phyloP scores from a whole-genome alignment of 2,888 invertebrate species.

The Acrobasis repandana region DNA sequence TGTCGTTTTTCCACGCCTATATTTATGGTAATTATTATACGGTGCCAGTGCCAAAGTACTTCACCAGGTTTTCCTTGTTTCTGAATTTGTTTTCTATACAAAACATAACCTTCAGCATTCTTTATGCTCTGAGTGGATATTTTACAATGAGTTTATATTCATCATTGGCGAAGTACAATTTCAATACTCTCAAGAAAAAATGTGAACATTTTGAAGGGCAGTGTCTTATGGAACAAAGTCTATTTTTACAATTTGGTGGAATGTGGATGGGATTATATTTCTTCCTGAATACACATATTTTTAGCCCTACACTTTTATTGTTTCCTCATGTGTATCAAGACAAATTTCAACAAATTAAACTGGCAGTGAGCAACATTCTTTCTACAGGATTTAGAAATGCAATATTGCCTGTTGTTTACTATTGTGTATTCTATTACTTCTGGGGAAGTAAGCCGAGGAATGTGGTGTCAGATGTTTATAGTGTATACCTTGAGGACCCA shows the following conservation, averaged over 20 bases:
- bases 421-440: constrained; percentile 83
- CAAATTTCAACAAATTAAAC: constrained; percentile 86
- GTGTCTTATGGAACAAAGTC: constrained; percentile 86
- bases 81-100: constrained; percentile 84
- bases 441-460: constrained; percentile 82
- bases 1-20: constrained; percentile 88
- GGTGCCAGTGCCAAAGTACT: constrained; percentile 82
- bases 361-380: constrained; percentile 80
- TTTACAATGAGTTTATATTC: constrained; percentile 87
- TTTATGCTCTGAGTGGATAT: constrained; percentile 86
- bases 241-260: constrained; percentile 86
- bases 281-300: constrained; percentile 82
- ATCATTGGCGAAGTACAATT: constrained; percentile 84
- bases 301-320: constrained; percentile 79
- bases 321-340: constrained; percentile 88
- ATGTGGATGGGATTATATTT: constrained; percentile 85
- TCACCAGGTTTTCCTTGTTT: constrained; percentile 86
- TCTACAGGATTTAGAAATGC: constrained; percentile 83
- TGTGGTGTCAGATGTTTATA: constrained; percentile 78
- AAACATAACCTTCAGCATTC: constrained; percentile 76
- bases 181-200: constrained; percentile 74
- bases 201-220: constrained; percentile 73
- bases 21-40: constrained; percentile 88
- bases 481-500: constrained; percentile 78
- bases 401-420: constrained; percentile 84